phyloP scores from a whole-genome alignment of 2,888 invertebrate species.

The Brachynemurus nebulosus region DNA sequence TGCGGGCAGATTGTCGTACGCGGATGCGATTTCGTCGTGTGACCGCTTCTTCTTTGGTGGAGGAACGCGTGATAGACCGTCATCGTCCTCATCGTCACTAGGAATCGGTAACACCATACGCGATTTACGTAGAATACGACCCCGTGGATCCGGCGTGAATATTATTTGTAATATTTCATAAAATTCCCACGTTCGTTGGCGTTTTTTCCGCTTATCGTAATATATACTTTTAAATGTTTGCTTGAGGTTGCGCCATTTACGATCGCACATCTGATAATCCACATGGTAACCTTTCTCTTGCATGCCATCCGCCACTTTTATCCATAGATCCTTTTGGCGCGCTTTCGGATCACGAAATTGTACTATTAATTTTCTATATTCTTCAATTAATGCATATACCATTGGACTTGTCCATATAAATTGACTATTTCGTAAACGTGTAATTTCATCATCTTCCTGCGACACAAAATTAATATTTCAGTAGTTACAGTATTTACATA shows the following conservation, averaged over 20 bases:
- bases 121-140: constrained; percentile 7
- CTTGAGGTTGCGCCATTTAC: constrained; percentile 16
- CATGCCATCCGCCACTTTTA: constrained; percentile 4
- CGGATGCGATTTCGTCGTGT: not conserved
- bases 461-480: too few relatives aligned
- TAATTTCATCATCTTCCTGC: constrained; percentile 3
- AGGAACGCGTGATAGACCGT: not conserved
- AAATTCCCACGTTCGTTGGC: constrained; percentile 13
- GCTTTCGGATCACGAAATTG: constrained; percentile 7
- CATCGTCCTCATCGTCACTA: not conserved
- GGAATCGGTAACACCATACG: constrained; percentile 2
- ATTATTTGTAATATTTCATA: constrained; percentile 13
- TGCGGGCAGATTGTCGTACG: not conserved
- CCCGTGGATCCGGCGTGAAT: constrained; percentile 12
- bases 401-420: constrained; percentile 7
- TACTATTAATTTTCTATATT: constrained; percentile 6
- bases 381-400: constrained; percentile 8
- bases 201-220: constrained; percentile 6
- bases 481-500: too few relatives aligned
- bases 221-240: constrained; percentile 15
- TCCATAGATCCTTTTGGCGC: constrained; percentile 8
- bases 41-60: not conserved
- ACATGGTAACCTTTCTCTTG: constrained; percentile 4
- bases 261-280: constrained; percentile 13
- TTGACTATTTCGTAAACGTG: constrained; percentile 2